These are phyloP conservation scores for Melanotaenia nigrans DNA, from an alignment of 2,797 vertebrate genomes.

Conservation along the genomic window DNA sequence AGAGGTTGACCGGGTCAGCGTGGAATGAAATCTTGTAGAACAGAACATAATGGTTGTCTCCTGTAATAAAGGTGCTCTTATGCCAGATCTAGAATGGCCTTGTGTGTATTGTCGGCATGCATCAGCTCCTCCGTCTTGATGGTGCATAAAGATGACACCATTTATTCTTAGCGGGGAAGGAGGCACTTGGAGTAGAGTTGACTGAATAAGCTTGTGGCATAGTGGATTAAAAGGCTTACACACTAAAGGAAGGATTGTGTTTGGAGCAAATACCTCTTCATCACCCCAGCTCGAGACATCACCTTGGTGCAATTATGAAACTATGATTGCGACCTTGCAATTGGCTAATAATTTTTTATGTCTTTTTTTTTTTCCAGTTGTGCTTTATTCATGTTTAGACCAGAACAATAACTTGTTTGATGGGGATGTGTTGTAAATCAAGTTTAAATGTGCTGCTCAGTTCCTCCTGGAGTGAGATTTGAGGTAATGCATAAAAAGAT, in stretches of 20 bases:
- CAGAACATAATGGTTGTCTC: conserved; percentile 70
- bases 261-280: not conserved
- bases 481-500: not conserved
- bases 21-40: conserved; percentile 61
- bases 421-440: not conserved
- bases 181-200: conserved; percentile 38
- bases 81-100: conserved; percentile 58
- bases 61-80: conserved; percentile 65
- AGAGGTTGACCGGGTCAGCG: conserved; percentile 69
- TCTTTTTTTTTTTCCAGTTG: not conserved
- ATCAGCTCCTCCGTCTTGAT: conserved; percentile 75
- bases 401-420: not conserved
- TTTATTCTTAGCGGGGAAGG: conserved; percentile 67
- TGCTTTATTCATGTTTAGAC: not conserved
- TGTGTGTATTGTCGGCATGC: conserved; percentile 73
- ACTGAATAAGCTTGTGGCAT: conserved; percentile 59
- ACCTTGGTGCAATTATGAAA: not conserved
- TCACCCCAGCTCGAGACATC: not conserved
- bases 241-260: not conserved
- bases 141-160: conserved; percentile 71
- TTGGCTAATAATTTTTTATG: not conserved
- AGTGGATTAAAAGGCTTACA: not conserved
- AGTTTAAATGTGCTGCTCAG: conserved; percentile 35
- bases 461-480: conserved; percentile 22
- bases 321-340: not conserved